These are phyloP conservation scores for Patella caerulea DNA, from an alignment of 2,888 invertebrate species.

Conservation along the genomic window DNA sequence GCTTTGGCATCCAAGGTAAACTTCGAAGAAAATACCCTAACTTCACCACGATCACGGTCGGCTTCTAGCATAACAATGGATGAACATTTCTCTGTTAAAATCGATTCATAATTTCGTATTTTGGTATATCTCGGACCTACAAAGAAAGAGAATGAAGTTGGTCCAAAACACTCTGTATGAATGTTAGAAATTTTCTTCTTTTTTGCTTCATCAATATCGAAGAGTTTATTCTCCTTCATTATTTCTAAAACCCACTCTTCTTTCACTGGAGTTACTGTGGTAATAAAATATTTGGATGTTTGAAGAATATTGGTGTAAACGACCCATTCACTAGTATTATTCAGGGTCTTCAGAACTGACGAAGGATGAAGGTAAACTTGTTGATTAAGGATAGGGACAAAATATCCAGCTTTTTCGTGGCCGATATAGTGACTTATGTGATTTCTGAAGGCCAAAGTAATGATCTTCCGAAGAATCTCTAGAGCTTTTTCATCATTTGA, in stretches of 20 bases:
- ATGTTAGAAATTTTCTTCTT: slow-evolving; percentile 39
- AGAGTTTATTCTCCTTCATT: slow-evolving; percentile 28
- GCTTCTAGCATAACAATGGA: slow-evolving; percentile 49
- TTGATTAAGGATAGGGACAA: slow-evolving; percentile 40
- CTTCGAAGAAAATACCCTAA: slow-evolving; percentile 43
- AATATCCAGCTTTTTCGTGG: slow-evolving; percentile 57
- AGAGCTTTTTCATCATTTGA: slow-evolving; percentile 32
- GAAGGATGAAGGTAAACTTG: slow-evolving; percentile 62
- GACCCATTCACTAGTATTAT: slow-evolving; percentile 54
- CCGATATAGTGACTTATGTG: slow-evolving; percentile 60
- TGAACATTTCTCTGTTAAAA: slow-evolving; percentile 30
- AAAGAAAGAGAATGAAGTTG: slow-evolving; percentile 41
- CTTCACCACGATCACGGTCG: slow-evolving; percentile 42
- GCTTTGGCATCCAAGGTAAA: not conserved
- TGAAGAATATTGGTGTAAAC: slow-evolving; percentile 55
- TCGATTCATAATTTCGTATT: slow-evolving; percentile 40
- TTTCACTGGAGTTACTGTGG: slow-evolving; percentile 55
- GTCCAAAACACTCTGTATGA: slow-evolving; percentile 45
- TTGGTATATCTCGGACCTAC: slow-evolving; percentile 51
- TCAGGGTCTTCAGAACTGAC: slow-evolving; percentile 50
- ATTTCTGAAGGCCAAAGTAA: slow-evolving; percentile 49
- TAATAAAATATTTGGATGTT: slow-evolving; percentile 57
- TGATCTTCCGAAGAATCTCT: slow-evolving; percentile 41
- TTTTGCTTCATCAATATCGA: slow-evolving; percentile 41
- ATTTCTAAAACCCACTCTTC: slow-evolving; percentile 47